A percentile compares a stretch with the other conserved stretches of the same genome.
Evolutionary conservation across 2,113 vertebrate species (phyloP).

Genomic region (Rhea americana): DNA sequence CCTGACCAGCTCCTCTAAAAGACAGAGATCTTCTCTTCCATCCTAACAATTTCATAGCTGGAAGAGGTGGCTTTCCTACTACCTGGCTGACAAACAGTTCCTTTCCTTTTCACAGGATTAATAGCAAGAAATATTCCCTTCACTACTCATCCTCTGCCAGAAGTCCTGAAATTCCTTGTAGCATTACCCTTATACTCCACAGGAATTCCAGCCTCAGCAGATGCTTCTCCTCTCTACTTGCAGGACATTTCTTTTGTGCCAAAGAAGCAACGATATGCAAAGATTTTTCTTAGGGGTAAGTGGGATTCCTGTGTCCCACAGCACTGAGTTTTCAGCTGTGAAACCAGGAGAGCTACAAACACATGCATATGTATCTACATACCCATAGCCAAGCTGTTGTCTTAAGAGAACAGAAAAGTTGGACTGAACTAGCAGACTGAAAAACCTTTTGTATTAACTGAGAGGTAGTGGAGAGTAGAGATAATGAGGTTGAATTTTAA

Average conservation of each 20-base stretch:
- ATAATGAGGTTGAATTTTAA: background rate
- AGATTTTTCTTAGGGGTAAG: background rate
- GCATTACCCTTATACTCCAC: background rate
- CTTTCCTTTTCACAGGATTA: background rate
- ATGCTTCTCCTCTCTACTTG: background rate
- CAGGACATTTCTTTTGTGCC: background rate
- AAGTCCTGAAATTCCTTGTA: background rate
- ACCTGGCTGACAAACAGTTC: background rate
- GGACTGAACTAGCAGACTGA: background rate
- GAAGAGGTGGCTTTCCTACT: background rate
- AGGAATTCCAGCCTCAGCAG: background rate
- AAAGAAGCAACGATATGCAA: background rate
- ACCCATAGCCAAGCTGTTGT: background rate
- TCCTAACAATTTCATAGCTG: background rate
- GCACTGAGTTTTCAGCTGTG: background rate
- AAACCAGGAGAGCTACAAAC: background rate
- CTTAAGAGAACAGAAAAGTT: background rate
- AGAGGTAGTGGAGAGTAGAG: background rate
- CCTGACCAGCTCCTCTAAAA: background rate
- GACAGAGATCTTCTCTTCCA: background rate
- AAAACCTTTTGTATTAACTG: conserved; percentile 4
- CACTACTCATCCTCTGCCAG: background rate
- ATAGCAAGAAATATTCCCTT: background rate
- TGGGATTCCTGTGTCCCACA: background rate
- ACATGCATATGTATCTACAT: background rate